Evolutionary conservation across 2,113 vertebrate species (phyloP), one percentile per base, ranked within the genome.

Genomic region (Pithys albifrons): DNA sequence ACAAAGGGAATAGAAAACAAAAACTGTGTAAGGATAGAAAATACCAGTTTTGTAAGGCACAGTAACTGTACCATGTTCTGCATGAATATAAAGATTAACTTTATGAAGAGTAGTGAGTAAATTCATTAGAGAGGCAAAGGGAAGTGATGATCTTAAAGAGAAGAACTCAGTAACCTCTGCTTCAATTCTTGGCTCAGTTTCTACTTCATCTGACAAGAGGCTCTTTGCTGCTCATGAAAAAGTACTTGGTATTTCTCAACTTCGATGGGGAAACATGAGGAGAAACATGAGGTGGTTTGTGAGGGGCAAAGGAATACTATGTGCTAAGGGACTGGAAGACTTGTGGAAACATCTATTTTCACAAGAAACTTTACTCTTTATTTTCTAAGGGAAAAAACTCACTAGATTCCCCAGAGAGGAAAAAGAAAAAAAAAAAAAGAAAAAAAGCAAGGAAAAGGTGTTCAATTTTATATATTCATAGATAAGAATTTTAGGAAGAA

Each of bases 401-500:
- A 46, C 13, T 49, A 35, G 19, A 55, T 73, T 73, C 13, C 14
- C 13, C 0, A 0, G 11, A 1, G 46, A 17, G 17, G 19, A 48
- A 16, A 70, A 85, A 76, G 28, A 59, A 67, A 13, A 65, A 85
- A 76, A 24, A 64, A 71, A 39, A 96, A 81, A 59, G 33, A 37
- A 91, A 83, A 95, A 59, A 7, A 71, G 39, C 95, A 80, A 59
- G 35, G 41, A 89, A 83, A 95, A 62, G 7, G 84, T 93, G 46
- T 89, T 67, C 46, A 93, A 41, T 91, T 97, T 95, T 85, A 88
- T 43, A 23, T 1, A 94, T 90, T 88, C 77, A 81, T 52, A 82
- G 48, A 52, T 51, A 73, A 95, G 45, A 87, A 92, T 94, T 86
- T 95, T 78, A 91, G 75, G 41, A 91, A 85, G 55, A 55, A 33